Evolutionary conservation across 2,113 vertebrate species (phyloP), one percentile per base, ranked within the genome.

Genomic region (Centrocercus urophasianus): DNA sequence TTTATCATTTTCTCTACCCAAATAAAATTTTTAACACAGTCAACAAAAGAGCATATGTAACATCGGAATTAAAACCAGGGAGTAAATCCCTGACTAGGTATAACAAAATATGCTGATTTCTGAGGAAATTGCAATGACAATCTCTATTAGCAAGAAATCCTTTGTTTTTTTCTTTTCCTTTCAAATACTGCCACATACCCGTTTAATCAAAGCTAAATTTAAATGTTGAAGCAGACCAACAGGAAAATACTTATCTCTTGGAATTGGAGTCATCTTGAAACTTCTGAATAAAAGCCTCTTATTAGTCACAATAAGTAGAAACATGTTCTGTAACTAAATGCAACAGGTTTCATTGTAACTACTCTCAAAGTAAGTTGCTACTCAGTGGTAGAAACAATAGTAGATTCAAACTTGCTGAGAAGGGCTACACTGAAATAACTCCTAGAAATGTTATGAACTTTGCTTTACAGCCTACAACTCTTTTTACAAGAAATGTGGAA

Each of bases 401-500:
- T 70, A 59, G 17, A 11, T 72, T 92, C 48, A 93, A 95, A 60
- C 67, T 84, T 71, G 83, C 79, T 69, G 74, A 90, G 50, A 65
- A 83, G 18, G 77, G 32, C 60, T 88, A 59, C 93, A 84, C 70
- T 78, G 81, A 96, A 96, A 75, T 60, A 71, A 50, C 87, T 83
- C 34, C 60, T 80, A 92, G 71, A 93, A 94, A 95, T 59, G 54
- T 66, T 93, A 79, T 78, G 81, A 96, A 77, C 92, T 94, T 84
- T 56, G 66, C 65, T 89, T 94, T 94, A 92, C 52, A 94, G 65
- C 43, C 91, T 86, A 56, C 3, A 16, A 57, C 67, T 91, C 93
- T 75, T 92, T 96, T 92, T 95, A 95, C 91, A 96, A 97, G 88
- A 98, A 98, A 98, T 98, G 97, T 98, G 98, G 98, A 98, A 98